Evolutionary conservation across 2,113 vertebrate species (phyloP).

Genomic region (Macaca mulatta): DNA sequence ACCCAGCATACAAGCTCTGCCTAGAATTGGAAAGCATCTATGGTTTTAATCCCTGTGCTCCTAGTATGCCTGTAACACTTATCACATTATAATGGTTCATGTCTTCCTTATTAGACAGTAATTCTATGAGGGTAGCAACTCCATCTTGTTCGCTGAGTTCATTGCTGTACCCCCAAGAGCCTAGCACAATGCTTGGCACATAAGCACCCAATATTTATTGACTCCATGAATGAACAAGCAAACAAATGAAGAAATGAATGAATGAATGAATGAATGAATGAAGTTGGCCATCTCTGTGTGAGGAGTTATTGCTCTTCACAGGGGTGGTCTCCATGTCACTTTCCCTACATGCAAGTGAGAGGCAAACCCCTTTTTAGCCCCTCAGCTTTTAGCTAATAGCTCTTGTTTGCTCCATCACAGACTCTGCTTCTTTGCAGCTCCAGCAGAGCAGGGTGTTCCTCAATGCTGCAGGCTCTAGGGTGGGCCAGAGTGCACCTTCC

Average conservation of each 20-base stretch:
- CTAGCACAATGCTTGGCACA: not conserved
- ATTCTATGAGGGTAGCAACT: not conserved
- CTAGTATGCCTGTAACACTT: not conserved
- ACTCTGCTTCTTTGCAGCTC: not conserved
- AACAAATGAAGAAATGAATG: not conserved
- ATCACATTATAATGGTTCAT: rapidly evolving
- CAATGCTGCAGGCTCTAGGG: not conserved
- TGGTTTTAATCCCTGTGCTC: too few relatives aligned
- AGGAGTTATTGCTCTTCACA: not conserved
- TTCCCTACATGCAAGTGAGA: not conserved
- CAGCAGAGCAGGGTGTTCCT: too few relatives aligned
- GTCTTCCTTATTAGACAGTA: not conserved
- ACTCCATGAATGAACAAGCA: not conserved
- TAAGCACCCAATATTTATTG: not conserved
- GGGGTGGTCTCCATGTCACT: too few relatives aligned
- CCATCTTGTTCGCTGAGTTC: too few relatives aligned
- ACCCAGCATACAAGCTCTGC: not conserved
- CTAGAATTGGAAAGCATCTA: not conserved
- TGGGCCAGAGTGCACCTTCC: not conserved
- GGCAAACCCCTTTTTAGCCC: not conserved
- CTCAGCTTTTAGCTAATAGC: not conserved
- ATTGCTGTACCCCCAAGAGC: not conserved
- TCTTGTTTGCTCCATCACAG: not conserved
- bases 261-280: not conserved
- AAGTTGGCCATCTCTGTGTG: not conserved